Evolutionary conservation across 2,888 invertebrate species (phyloP).

Genomic region (Oscheius sp.): DNA sequence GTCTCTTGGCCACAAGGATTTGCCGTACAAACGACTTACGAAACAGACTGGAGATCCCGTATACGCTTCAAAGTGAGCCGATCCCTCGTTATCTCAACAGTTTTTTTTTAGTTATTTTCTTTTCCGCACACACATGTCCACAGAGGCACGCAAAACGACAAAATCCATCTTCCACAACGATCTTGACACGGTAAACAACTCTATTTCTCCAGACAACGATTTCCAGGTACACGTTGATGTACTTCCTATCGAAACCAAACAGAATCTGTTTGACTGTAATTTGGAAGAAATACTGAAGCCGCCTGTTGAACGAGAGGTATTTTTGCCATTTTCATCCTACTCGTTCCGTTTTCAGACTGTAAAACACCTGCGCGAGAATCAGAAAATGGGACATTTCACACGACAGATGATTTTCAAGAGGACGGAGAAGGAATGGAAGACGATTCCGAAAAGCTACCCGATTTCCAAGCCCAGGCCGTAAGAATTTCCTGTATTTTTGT

Average conservation of each 20-base stretch:
- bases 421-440: slow-evolving; percentile 69
- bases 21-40: slow-evolving; percentile 62
- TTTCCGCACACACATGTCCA: slow-evolving; percentile 63
- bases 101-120: slow-evolving; percentile 59
- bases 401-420: slow-evolving; percentile 69
- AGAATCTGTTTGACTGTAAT: slow-evolving; percentile 57
- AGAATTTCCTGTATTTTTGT: slow-evolving; percentile 20
- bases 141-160: slow-evolving; percentile 55
- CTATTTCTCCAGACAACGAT: neutral
- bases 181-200: slow-evolving; percentile 59
- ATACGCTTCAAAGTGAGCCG: slow-evolving; percentile 63
- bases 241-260: slow-evolving; percentile 51
- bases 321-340: neutral
- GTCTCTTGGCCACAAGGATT: slow-evolving; percentile 68
- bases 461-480: slow-evolving; percentile 64
- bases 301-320: slow-evolving; percentile 62
- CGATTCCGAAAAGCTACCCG: slow-evolving; percentile 70
- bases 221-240: slow-evolving; percentile 62
- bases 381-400: slow-evolving; percentile 70
- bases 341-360: slow-evolving; percentile 46
- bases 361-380: slow-evolving; percentile 64
- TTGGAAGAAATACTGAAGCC: slow-evolving; percentile 68
- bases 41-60: slow-evolving; percentile 68
- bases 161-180: slow-evolving; percentile 64
- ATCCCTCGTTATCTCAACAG: neutral